Evolutionary conservation across 1,140 invertebrate species (phyloP).

Genomic region (Coptotermes formosanus): DNA sequence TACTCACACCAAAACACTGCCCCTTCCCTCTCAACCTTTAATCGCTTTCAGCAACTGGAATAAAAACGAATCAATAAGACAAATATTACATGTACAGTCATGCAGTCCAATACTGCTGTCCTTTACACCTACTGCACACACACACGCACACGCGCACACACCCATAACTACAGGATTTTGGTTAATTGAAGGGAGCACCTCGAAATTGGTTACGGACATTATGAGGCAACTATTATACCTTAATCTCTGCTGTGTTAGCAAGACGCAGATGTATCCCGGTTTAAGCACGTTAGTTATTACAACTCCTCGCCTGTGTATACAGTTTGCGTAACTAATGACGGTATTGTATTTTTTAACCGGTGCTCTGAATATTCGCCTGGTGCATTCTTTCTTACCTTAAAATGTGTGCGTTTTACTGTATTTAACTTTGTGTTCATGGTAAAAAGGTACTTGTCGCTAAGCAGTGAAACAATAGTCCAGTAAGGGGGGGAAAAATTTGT

Average conservation of each 20-base stretch:
- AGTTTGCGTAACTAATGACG: not conserved
- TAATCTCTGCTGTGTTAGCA: not conserved
- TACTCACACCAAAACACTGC: not conserved
- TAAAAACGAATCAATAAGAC: slow-evolving; percentile 4
- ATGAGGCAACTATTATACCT: not conserved
- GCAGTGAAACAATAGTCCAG: no score
- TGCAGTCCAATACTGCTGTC: not conserved
- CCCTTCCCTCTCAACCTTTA: not conserved
- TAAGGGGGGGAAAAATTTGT: no score
- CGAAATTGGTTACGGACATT: not conserved
- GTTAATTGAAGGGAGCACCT: not conserved
- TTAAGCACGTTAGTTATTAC: not conserved
- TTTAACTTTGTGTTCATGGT: no score
- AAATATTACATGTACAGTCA: not conserved
- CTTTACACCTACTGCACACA: not conserved
- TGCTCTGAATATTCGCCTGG: no score
- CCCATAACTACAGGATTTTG: not conserved
- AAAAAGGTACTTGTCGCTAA: no score
- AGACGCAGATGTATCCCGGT: not conserved
- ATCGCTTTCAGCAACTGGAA: not conserved
- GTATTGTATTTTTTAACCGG: no score
- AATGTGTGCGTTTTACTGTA: no score
- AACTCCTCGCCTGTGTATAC: not conserved
- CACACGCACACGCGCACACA: no score
- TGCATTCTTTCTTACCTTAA: no score